A percentile compares a stretch with the other conserved stretches of the same genome.
Conservation (phyloP, 2,888 invertebrate genomes). For the Perizoma flavofasciatum region DNA sequence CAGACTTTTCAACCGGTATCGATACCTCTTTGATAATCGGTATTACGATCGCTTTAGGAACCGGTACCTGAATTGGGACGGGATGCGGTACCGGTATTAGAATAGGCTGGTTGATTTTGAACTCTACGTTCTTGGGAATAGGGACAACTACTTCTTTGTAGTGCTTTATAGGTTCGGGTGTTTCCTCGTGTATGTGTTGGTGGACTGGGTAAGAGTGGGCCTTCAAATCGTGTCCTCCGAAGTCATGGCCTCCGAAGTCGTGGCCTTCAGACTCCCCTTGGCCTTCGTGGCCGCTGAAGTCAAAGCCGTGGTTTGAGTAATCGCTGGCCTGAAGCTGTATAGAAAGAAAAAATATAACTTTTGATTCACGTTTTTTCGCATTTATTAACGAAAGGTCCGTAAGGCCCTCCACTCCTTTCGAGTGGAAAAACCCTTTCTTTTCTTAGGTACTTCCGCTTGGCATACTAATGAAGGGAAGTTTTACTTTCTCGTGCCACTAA, state of each 20-base stretch:
- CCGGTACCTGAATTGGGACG: conserved; percentile 87
- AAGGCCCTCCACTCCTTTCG: too few relatives aligned
- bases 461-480: too few relatives aligned
- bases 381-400: not conserved
- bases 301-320: conserved; percentile 46
- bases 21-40: conserved; percentile 88
- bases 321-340: conserved; percentile 71
- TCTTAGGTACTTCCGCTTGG: too few relatives aligned
- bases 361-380: not conserved
- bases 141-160: conserved; percentile 88
- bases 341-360: not conserved
- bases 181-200: conserved; percentile 87
- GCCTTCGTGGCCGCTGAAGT: conserved; percentile 55
- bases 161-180: conserved; percentile 86
- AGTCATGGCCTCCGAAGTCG: conserved; percentile 47
- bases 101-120: conserved; percentile 82
- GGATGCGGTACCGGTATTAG: conserved; percentile 85
- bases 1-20: conserved; percentile 88
- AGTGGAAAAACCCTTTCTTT: too few relatives aligned
- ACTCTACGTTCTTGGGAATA: conserved; percentile 84
- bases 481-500: too few relatives aligned
- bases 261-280: conserved; percentile 50
- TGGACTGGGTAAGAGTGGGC: conserved; percentile 83
- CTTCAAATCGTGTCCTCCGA: conserved; percentile 63
- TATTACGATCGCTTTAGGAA: conserved; percentile 87